Percentiles rank a stretch among this genome's conserved stretches.
phyloP scores from a whole-genome alignment of 1,140 invertebrate species.

The Diabrotica virgifera region DNA sequence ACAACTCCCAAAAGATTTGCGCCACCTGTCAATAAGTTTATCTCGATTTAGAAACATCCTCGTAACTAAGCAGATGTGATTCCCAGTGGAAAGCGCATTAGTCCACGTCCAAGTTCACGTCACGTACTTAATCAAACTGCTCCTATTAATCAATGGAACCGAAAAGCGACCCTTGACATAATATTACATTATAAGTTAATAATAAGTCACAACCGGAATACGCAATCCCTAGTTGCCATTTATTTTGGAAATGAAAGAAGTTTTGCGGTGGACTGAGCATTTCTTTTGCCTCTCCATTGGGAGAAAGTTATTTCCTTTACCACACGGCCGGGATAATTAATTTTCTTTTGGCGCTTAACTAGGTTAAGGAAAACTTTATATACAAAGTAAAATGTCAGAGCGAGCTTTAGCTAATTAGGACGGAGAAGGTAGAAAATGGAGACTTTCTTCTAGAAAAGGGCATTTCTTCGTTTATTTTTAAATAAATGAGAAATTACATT shows the following conservation, averaged over 20 bases:
- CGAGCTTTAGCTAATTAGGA: too few species aligned
- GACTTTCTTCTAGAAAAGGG: too few species aligned
- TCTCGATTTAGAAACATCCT: neutral
- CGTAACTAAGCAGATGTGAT: neutral
- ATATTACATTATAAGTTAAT: conserved; percentile 27
- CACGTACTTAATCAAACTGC: conserved; percentile 36
- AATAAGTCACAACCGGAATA: conserved; percentile 19
- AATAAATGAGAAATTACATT: too few species aligned
- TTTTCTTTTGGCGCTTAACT: neutral
- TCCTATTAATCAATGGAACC: conserved; percentile 32
- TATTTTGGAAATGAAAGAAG: conserved; percentile 10
- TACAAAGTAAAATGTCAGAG: too few species aligned
- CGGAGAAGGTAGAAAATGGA: too few species aligned
- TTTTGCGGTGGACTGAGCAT: neutral
- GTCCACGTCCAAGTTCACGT: conserved; percentile 32
- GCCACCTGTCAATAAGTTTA: too few species aligned
- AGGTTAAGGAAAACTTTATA: neutral
- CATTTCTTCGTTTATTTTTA: too few species aligned
- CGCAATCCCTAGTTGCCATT: conserved; percentile 6
- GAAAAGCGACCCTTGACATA: conserved; percentile 23
- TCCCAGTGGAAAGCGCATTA: conserved; percentile 26
- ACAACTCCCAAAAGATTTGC: too few species aligned
- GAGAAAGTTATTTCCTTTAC: conserved; percentile 12
- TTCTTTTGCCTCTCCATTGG: conserved; percentile 1
- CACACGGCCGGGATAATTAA: neutral